Evolutionary conservation across 2,888 invertebrate genomes (phyloP).

Genomic region (Pogonocherus hispidulus): DNA sequence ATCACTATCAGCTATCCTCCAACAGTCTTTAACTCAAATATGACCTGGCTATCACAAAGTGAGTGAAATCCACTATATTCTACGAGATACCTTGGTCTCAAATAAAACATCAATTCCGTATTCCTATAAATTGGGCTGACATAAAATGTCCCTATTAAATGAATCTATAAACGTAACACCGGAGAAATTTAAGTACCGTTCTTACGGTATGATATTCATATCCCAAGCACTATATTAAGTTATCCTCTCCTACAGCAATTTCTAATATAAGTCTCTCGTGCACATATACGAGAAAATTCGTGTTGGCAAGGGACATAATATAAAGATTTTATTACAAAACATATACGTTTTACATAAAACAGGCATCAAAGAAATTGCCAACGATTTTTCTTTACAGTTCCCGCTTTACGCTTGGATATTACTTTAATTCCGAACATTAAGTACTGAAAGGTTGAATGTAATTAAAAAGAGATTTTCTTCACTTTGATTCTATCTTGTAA

Average conservation of each 20-base stretch:
- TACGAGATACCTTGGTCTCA: background rate
- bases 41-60: background rate
- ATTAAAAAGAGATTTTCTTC: background rate
- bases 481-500: no score
- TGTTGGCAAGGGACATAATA: constrained; percentile 14
- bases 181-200: background rate
- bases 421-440: background rate
- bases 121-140: background rate
- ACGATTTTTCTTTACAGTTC: constrained; percentile 14
- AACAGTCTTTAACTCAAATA: no score
- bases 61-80: background rate
- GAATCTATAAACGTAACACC: constrained; percentile 11
- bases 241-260: constrained; percentile 40
- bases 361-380: constrained; percentile 6
- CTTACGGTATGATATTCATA: constrained; percentile 30
- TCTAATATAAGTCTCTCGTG: constrained; percentile 35
- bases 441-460: background rate
- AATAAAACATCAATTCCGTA: background rate
- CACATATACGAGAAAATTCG: background rate
- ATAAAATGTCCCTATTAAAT: constrained; percentile 6
- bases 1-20: no score
- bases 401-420: background rate
- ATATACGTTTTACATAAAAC: constrained; percentile 16
- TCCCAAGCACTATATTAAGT: constrained; percentile 46
- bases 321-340: constrained; percentile 25